Conservation (phyloP, 2,888 invertebrate genomes). For the Drosophila kanekoi region DNA sequence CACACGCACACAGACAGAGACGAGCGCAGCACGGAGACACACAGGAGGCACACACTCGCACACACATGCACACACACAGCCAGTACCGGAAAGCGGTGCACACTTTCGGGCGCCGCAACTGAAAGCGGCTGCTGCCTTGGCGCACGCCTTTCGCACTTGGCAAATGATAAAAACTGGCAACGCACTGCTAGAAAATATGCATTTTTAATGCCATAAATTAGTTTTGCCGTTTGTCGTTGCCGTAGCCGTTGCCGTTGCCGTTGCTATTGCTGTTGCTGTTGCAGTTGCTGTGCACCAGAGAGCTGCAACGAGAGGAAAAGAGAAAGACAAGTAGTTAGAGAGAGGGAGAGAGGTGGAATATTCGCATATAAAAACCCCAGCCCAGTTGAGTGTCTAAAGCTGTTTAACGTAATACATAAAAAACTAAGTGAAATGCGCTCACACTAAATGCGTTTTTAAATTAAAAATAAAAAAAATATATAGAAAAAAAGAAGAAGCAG, state of each 20-base stretch:
- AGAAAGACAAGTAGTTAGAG: slow-evolving; percentile 37
- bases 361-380: slow-evolving; percentile 32
- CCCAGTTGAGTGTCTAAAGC: slow-evolving; percentile 62
- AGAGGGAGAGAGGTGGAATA: slow-evolving; percentile 30
- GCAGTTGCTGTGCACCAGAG: slow-evolving; percentile 40
- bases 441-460: slow-evolving; percentile 57
- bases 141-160: slow-evolving; percentile 55
- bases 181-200: slow-evolving; percentile 81
- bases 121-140: slow-evolving; percentile 36
- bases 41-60: slow-evolving; percentile 5
- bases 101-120: slow-evolving; percentile 40
- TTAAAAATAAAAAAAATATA: slow-evolving; percentile 15
- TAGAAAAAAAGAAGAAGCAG: neutral
- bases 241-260: slow-evolving; percentile 11
- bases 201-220: slow-evolving; percentile 81
- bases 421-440: slow-evolving; percentile 46
- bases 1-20: slow-evolving; percentile 1
- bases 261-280: slow-evolving; percentile 22
- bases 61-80: slow-evolving; percentile 2
- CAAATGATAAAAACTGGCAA: slow-evolving; percentile 75
- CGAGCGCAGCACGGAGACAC: neutral
- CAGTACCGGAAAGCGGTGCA: slow-evolving; percentile 11
- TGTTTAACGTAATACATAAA: slow-evolving; percentile 55
- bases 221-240: slow-evolving; percentile 68
- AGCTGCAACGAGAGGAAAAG: slow-evolving; percentile 50